These are phyloP conservation scores for Molorchus minor DNA, from an alignment of 2,888 invertebrate genomes.

Conservation along the genomic window DNA sequence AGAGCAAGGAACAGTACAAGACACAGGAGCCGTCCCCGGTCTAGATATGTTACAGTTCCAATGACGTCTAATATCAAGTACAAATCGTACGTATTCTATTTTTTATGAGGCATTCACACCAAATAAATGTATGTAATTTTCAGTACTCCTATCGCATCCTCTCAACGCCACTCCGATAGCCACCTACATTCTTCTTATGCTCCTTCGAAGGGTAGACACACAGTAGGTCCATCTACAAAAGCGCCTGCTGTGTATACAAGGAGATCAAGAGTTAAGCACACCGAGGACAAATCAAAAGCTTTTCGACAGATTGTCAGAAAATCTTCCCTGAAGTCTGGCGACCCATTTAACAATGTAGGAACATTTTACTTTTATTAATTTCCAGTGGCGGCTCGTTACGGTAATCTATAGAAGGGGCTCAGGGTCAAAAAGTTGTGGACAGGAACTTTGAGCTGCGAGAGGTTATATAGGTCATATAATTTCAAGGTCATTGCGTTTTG, in stretches of 20 bases:
- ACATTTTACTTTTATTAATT: background rate
- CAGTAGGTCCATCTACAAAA: background rate
- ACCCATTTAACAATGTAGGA: conserved; percentile 36
- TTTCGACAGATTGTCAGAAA: conserved; percentile 43
- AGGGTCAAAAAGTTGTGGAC: too few species aligned
- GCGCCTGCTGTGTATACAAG: conserved; percentile 42
- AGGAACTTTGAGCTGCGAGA: too few species aligned
- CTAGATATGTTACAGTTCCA: background rate
- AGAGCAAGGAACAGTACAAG: conserved; percentile 44
- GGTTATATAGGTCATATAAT: too few species aligned
- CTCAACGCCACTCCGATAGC: background rate
- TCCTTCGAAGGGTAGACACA: background rate
- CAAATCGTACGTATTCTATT: too few species aligned
- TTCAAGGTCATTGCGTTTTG: too few species aligned
- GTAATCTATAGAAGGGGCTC: background rate
- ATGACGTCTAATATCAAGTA: too few species aligned
- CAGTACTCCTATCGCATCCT: too few species aligned
- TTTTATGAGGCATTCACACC: too few species aligned
- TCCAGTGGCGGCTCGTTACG: background rate
- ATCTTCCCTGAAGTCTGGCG: conserved; percentile 35
- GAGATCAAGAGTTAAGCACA: conserved; percentile 54
- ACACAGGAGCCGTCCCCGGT: background rate
- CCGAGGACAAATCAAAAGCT: conserved; percentile 49
- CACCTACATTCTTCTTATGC: background rate
- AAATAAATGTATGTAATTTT: too few species aligned